Evolutionary conservation across 2,113 vertebrate species (phyloP), one percentile per base, ranked within the genome.

Genomic region (Lampris megalopsis): DNA sequence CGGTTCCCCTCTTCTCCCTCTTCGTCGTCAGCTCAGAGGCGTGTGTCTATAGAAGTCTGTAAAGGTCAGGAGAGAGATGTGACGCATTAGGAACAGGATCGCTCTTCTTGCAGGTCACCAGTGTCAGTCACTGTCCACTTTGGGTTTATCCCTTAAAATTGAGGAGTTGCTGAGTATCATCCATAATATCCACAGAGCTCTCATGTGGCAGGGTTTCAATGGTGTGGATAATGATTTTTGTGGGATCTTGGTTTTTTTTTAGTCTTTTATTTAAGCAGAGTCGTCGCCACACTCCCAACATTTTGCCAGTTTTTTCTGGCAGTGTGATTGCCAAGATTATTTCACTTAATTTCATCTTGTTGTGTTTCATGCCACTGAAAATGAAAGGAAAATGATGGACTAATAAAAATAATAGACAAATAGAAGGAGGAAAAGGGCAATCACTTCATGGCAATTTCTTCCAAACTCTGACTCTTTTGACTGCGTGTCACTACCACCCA

Each of bases 171-270:
- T 59, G 57, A 24, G 24, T 24, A 24, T 24, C 24, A 24, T 2
- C 50, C 11, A n/a, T 10, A n/a, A 53, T 53, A 2, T 24, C 24
- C 24, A 24, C 13, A 53, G n/a, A 13, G 6, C 6, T 57, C n/a
- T 35, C 8, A 52, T 6, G 52, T 64, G 69, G 57, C 54, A 37
- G 68, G 9, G 45, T 59, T 58, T 73, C 73, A 80, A 85, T 81
- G 71, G 71, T 86, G 48, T 35, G 72, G 8, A 79, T 10, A 62
- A 57, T 36, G 4, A 2, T 73, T 73, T 83, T 63, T 80, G 59
- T 78, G 7, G 58, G 1, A 57, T 63, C 40, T 11, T 71, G 67
- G 68, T 53, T 62, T 52, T 10, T 52, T 52, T 7, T 10, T 10
- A 52, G 4, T 7, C 7, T 45, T 45, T 45, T 45, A 5, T 7